Evolutionary conservation across 2,888 invertebrate species (phyloP).

Genomic region (Cheilosia soror): DNA sequence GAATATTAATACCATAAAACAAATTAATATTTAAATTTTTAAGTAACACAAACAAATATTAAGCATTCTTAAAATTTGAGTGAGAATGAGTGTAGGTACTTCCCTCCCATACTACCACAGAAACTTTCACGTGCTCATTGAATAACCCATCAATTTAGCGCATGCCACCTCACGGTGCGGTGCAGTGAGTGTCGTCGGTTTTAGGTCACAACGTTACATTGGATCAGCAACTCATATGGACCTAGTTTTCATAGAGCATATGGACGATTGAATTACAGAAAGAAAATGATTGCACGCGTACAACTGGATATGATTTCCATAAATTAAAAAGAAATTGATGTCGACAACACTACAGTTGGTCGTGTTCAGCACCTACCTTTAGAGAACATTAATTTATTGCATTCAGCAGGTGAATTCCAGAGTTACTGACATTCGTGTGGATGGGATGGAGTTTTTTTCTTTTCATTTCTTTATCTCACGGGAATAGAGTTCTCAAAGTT

Average conservation of each 20-base stretch:
- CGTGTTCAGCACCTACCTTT: not conserved
- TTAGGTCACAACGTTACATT: constrained; percentile 39
- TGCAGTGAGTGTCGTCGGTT: constrained; percentile 1
- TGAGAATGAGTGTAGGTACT: no score
- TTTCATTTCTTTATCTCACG: not conserved
- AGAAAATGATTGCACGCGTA: constrained; percentile 10
- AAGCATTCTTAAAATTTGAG: no score
- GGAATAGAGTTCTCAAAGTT: constrained; percentile 7
- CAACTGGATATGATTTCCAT: constrained; percentile 46
- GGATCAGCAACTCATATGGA: constrained; percentile 31
- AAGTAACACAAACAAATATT: no score
- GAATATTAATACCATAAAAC: no score
- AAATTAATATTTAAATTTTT: no score
- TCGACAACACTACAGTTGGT: constrained; percentile 27
- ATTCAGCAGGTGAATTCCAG: constrained; percentile 46
- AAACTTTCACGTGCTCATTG: no score
- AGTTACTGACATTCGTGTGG: constrained; percentile 5
- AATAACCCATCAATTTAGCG: not conserved
- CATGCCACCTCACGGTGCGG: not conserved
- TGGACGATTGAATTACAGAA: constrained; percentile 17
- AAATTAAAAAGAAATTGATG: constrained; percentile 47
- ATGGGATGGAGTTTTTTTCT: not conserved
- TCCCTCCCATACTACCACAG: no score
- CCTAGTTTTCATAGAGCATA: constrained; percentile 15
- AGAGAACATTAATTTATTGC: constrained; percentile 33